phyloP scores from a whole-genome alignment of 2,113 vertebrate genomes.

The Varanus salvator region DNA sequence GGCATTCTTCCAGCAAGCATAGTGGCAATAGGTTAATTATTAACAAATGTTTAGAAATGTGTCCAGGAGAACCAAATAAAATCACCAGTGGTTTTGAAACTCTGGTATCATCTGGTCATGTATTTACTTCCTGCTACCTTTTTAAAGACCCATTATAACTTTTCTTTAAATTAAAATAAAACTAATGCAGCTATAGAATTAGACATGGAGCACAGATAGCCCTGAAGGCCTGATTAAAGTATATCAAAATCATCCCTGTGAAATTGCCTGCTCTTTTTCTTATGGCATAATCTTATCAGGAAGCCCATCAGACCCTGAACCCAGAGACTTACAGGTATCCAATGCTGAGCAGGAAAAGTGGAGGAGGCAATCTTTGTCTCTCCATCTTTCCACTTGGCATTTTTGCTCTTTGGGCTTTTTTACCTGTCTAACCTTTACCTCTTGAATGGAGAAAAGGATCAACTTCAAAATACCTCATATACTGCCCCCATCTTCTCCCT shows the following conservation, averaged over 20 bases:
- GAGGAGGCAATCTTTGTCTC: no score
- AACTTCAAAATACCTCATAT: no score
- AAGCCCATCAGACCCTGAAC: no score
- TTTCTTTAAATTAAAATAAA: not conserved
- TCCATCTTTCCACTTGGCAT: not conserved
- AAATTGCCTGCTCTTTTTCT: conserved; percentile 4
- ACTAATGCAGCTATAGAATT: not conserved
- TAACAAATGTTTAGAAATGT: not conserved
- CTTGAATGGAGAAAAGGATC: no score
- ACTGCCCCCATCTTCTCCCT: no score
- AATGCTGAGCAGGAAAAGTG: no score
- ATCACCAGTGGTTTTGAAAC: not conserved
- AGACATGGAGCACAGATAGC: not conserved
- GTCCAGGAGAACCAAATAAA: not conserved
- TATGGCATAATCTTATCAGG: no score
- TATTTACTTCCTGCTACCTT: not conserved
- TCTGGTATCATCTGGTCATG: not conserved
- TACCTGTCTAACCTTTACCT: no score
- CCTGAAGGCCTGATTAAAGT: conserved; percentile 15
- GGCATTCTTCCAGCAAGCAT: not conserved
- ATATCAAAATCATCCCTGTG: conserved; percentile 6
- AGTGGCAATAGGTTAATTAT: not conserved
- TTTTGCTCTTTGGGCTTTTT: no score
- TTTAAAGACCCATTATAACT: not conserved
- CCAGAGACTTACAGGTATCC: no score